Evolutionary conservation across 37 sponge, comb jelly and placozoan genomes (phyloP).

Genomic region (Agelas oroides): DNA sequence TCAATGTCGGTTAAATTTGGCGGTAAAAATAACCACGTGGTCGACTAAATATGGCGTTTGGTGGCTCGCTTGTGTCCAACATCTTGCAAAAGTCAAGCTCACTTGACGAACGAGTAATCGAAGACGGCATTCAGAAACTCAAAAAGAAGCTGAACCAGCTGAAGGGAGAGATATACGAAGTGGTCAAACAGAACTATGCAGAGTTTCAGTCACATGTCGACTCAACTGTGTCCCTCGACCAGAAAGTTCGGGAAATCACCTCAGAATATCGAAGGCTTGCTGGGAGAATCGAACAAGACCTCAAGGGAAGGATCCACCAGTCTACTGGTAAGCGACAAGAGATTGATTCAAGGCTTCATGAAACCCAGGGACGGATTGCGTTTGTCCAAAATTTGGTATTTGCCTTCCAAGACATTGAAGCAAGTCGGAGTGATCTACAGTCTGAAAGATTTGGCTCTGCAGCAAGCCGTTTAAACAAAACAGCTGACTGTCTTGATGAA

Average conservation of each 20-base stretch:
- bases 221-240: conserved; percentile 12
- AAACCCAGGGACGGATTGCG: conserved; percentile 25
- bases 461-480: conserved; percentile 2
- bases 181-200: conserved; percentile 35
- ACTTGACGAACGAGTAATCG: conserved; percentile 25
- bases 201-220: conserved; percentile 52
- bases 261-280: conserved; percentile 43
- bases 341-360: conserved; percentile 36
- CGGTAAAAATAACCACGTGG: background rate
- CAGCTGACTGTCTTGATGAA: background rate
- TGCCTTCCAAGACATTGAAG: conserved; percentile 27
- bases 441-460: conserved; percentile 10
- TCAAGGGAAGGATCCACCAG: conserved; percentile 30
- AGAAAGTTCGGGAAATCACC: conserved; percentile 38
- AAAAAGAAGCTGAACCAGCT: conserved; percentile 43
- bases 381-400: conserved; percentile 40
- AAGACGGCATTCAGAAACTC: conserved; percentile 44
- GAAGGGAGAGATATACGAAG: conserved; percentile 50
- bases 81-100: conserved; percentile 46
- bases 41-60: conserved; percentile 40
- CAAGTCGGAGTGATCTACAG: conserved; percentile 5
- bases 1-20: background rate
- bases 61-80: conserved; percentile 48
- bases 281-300: conserved; percentile 33
- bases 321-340: conserved; percentile 45